Percentiles rank a stretch among this genome's conserved stretches.
Conservation (phyloP, 2,113 vertebrate genomes). For the Ceyx margarethae region DNA sequence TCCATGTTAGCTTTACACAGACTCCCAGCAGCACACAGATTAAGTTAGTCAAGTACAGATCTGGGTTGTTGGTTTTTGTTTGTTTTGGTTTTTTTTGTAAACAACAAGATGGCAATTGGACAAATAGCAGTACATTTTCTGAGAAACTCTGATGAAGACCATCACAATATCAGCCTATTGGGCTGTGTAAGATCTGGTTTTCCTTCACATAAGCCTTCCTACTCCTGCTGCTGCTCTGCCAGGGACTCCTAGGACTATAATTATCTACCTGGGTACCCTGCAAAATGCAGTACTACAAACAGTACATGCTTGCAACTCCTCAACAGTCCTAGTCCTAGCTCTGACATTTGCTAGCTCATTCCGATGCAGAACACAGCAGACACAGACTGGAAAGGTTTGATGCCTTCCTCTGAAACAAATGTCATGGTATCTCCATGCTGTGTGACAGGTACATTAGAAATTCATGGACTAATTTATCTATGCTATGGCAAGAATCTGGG, state of each 20-base stretch:
- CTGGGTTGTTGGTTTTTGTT: too few relatives aligned
- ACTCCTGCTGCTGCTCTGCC: neutral
- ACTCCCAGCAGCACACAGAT: neutral
- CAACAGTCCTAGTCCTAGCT: neutral
- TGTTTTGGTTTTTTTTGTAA: neutral
- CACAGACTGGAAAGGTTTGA: neutral
- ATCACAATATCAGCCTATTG: neutral
- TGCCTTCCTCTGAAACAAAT: neutral
- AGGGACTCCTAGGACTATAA: neutral
- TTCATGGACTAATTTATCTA: neutral
- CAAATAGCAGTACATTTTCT: slow-evolving; percentile 2
- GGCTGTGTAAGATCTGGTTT: neutral
- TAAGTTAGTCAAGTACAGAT: neutral
- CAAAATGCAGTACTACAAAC: neutral
- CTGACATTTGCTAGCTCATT: neutral
- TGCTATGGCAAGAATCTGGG: neutral
- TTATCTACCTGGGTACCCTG: neutral
- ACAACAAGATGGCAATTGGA: slow-evolving; percentile 10
- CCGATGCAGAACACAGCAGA: neutral
- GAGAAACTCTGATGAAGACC: neutral
- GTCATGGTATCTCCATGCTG: neutral
- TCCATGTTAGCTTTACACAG: neutral
- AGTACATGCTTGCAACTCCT: neutral
- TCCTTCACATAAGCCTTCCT: neutral
- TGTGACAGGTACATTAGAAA: neutral